Conservation (phyloP, 2,888 invertebrate species). For the Drosophila peninsularis region DNA sequence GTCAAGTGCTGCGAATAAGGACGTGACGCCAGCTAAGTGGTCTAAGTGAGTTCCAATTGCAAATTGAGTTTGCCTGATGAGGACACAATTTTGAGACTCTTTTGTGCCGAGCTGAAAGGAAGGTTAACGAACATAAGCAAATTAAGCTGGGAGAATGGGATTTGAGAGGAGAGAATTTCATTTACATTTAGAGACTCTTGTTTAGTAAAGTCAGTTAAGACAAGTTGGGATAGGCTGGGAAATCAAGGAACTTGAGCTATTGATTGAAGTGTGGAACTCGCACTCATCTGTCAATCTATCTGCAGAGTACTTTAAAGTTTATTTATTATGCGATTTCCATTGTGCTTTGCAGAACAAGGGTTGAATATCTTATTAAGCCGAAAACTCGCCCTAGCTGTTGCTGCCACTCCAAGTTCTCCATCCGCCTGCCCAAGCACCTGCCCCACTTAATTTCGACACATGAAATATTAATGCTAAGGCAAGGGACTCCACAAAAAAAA, state of each 20-base stretch:
- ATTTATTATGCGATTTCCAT: not conserved
- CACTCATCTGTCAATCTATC: no score
- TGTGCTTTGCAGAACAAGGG: not conserved
- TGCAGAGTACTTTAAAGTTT: not conserved
- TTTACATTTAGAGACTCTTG: no score
- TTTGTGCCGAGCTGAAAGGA: not conserved
- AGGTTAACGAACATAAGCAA: conserved; percentile 7
- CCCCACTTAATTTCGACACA: conserved; percentile 12
- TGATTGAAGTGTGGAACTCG: no score
- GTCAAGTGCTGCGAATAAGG: conserved; percentile 17
- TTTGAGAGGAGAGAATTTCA: not conserved
- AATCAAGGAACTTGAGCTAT: not conserved
- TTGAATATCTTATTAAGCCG: not conserved
- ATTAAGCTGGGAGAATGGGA: not conserved
- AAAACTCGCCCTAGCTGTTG: not conserved
- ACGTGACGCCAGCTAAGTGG: conserved; percentile 4
- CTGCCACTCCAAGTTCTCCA: not conserved
- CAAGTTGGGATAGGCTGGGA: not conserved
- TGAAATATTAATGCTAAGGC: conserved; percentile 34
- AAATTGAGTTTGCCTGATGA: conserved; percentile 44
- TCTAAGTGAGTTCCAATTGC: conserved; percentile 31
- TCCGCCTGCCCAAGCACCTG: not conserved
- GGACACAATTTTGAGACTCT: conserved; percentile 3
- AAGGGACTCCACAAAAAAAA: not conserved
- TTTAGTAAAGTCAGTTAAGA: no score